These are phyloP conservation scores for Daboia siamensis DNA, from an alignment of 2,113 vertebrate genomes.

Conservation along the genomic window DNA sequence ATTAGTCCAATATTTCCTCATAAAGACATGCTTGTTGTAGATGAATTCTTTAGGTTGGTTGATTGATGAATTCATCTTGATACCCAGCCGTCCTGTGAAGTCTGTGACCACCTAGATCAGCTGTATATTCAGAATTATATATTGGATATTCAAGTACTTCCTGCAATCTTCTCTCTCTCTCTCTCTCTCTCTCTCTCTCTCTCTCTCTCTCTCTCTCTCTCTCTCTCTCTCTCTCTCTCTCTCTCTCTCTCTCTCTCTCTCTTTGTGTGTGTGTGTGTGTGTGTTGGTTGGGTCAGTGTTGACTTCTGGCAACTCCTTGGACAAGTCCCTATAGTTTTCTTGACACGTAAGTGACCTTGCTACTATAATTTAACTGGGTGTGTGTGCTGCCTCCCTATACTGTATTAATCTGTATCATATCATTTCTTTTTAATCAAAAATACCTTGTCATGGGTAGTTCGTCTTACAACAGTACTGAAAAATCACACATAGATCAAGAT, in stretches of 20 bases:
- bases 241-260: too few species aligned
- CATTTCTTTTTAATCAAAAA: not conserved
- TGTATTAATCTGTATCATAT: not conserved
- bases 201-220: too few species aligned
- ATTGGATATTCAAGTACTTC: not conserved
- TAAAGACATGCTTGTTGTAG: not conserved
- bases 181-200: too few species aligned
- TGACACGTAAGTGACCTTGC: not conserved
- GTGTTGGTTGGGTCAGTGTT: not conserved
- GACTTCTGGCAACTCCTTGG: too few species aligned
- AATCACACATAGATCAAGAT: not conserved
- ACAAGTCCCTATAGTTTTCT: not conserved
- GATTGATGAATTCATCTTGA: not conserved
- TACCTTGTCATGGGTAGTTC: not conserved
- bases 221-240: too few species aligned
- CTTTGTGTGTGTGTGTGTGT: not conserved
- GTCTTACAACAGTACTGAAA: not conserved
- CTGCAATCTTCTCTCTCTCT: too few species aligned
- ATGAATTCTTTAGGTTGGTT: not conserved
- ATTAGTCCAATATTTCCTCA: not conserved
- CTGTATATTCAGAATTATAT: not conserved
- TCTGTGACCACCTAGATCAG: not conserved
- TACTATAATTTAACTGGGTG: not conserved
- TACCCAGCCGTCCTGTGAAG: not conserved
- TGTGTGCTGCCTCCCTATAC: not conserved